Conservation (phyloP, 2,113 vertebrate genomes). For the Tetraodon nigroviridis region DNA sequence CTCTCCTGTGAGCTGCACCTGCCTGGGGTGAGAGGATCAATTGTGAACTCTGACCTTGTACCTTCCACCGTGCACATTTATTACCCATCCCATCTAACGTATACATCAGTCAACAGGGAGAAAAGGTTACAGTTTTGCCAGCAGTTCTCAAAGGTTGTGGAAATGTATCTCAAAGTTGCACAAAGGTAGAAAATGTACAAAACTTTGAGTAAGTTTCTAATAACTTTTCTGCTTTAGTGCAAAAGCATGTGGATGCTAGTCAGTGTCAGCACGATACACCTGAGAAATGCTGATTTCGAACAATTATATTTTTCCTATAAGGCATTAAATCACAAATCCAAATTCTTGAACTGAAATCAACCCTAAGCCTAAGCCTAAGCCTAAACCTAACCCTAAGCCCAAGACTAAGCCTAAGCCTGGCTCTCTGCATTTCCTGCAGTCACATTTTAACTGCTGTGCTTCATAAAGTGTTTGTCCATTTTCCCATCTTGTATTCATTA, state of each 20-base stretch:
- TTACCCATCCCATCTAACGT: constrained; percentile 51
- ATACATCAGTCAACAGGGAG: constrained; percentile 35
- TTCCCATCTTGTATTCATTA: constrained; percentile 37
- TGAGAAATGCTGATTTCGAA: neutral
- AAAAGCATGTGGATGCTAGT: too few relatives aligned
- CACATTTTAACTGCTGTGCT: neutral
- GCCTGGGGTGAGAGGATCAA: constrained; percentile 67
- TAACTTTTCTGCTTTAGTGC: too few relatives aligned
- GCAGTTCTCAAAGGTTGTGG: neutral
- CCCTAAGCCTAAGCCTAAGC: too few relatives aligned
- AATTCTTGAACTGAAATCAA: neutral
- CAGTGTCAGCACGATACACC: neutral
- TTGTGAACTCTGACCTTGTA: constrained; percentile 71
- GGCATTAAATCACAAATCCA: too few relatives aligned
- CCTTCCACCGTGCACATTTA: constrained; percentile 60
- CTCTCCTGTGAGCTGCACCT: constrained; percentile 75
- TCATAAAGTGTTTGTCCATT: constrained; percentile 19
- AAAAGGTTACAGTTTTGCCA: constrained; percentile 1
- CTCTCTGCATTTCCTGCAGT: neutral
- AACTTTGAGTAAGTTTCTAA: too few relatives aligned
- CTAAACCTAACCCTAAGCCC: too few relatives aligned
- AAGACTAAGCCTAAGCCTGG: too few relatives aligned
- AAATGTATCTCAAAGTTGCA: constrained; percentile 20
- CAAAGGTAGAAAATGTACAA: neutral
- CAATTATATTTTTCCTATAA: neutral